These are phyloP conservation scores for Pipistrellus kuhlii DNA, from an alignment of 2,797 vertebrate genomes.

Conservation along the genomic window DNA sequence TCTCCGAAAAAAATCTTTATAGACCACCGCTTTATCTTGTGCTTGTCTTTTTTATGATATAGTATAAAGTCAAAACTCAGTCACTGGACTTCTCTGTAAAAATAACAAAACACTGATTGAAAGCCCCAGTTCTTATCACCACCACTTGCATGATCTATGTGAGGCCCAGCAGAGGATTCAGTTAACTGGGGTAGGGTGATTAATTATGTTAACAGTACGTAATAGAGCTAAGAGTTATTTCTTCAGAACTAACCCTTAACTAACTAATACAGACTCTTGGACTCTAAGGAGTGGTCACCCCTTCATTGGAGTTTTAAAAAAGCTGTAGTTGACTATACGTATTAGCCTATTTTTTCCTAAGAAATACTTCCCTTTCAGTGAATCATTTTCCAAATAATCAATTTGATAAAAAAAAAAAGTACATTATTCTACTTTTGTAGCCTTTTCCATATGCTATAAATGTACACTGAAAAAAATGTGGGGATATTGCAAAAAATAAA, in stretches of 20 bases:
- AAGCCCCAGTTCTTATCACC: background rate
- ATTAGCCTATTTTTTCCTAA: background rate
- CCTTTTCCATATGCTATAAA: background rate
- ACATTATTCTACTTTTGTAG: background rate
- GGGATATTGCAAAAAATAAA: background rate
- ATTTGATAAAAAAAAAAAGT: background rate
- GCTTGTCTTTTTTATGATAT: background rate
- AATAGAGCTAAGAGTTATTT: background rate
- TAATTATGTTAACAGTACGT: background rate
- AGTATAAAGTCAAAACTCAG: conserved; percentile 16
- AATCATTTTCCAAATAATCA: conserved; percentile 32
- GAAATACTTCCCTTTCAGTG: background rate
- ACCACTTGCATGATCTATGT: background rate
- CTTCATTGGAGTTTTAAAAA: background rate
- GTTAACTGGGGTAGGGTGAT: background rate
- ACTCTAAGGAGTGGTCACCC: background rate
- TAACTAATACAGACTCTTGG: background rate
- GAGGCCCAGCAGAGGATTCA: background rate
- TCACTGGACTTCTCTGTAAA: background rate
- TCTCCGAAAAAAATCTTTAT: background rate
- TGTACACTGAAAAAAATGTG: background rate
- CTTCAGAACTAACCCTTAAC: background rate
- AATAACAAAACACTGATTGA: background rate
- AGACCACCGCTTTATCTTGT: background rate
- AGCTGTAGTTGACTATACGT: background rate